Evolutionary conservation across 2,888 invertebrate genomes (phyloP).

Genomic region (Artemia sinica): DNA sequence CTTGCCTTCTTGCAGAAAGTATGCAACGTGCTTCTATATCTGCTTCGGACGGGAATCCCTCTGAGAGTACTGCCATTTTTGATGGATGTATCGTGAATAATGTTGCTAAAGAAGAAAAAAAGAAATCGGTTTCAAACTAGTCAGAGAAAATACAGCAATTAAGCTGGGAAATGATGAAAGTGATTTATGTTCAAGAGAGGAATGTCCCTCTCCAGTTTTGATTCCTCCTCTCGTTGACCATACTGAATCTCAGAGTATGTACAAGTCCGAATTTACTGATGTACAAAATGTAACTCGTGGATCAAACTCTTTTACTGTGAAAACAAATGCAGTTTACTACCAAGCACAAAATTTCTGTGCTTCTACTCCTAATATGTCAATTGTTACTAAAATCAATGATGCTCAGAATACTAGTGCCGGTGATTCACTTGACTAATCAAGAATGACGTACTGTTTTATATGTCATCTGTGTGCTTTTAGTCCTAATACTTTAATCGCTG

Average conservation of each 20-base stretch:
- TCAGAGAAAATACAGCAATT: slow-evolving; percentile 2
- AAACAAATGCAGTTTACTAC: background rate
- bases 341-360: background rate
- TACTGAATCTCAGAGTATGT: background rate
- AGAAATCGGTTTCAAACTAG: background rate
- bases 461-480: too few relatives aligned
- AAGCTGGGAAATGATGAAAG: background rate
- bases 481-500: too few relatives aligned
- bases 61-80: background rate
- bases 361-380: background rate
- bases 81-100: background rate
- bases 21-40: too few relatives aligned
- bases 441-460: too few relatives aligned
- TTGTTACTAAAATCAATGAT: background rate
- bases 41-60: too few relatives aligned
- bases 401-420: background rate
- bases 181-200: background rate
- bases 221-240: background rate
- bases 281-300: background rate
- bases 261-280: background rate
- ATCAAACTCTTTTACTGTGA: background rate
- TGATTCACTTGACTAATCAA: too few relatives aligned
- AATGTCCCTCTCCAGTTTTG: background rate
- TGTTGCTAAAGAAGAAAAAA: background rate
- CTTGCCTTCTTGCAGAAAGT: too few relatives aligned